These are phyloP conservation scores for Poeciliopsis turrubarensis DNA, from an alignment of 2,113 vertebrate species.

Conservation along the genomic window DNA sequence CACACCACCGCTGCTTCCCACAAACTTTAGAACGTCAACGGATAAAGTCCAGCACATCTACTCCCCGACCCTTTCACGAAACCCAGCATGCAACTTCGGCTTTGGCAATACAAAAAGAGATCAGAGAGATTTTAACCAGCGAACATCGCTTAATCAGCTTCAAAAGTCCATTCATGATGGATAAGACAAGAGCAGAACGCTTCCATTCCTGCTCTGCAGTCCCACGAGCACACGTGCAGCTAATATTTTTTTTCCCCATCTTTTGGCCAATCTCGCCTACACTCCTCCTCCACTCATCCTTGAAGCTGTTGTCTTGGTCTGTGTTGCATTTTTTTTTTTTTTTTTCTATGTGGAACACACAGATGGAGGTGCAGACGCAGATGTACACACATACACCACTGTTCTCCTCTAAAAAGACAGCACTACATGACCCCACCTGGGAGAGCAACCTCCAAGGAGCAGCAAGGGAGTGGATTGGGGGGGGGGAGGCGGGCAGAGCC, in stretches of 20 bases:
- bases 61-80: constrained; percentile 46
- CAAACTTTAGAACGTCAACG: constrained; percentile 38
- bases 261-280: constrained; percentile 61
- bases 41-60: constrained; percentile 47
- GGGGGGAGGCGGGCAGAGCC: background rate
- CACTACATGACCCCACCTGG: constrained; percentile 54
- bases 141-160: constrained; percentile 45
- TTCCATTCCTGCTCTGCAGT: constrained; percentile 47
- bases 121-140: constrained; percentile 29
- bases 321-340: constrained; percentile 54
- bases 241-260: constrained; percentile 62
- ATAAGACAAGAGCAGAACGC: constrained; percentile 39
- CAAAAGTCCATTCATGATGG: constrained; percentile 55
- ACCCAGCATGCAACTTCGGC: constrained; percentile 35
- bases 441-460: constrained; percentile 34
- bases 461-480: background rate
- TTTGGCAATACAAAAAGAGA: constrained; percentile 21
- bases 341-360: constrained; percentile 47
- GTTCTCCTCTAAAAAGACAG: constrained; percentile 43
- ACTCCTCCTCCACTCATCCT: constrained; percentile 69
- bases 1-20: constrained; percentile 30
- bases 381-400: constrained; percentile 34
- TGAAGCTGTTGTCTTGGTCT: constrained; percentile 67
- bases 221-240: constrained; percentile 42
- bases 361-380: constrained; percentile 60